Conservation (phyloP, 2,797 vertebrate genomes). For the Enteromius anoplus region DNA sequence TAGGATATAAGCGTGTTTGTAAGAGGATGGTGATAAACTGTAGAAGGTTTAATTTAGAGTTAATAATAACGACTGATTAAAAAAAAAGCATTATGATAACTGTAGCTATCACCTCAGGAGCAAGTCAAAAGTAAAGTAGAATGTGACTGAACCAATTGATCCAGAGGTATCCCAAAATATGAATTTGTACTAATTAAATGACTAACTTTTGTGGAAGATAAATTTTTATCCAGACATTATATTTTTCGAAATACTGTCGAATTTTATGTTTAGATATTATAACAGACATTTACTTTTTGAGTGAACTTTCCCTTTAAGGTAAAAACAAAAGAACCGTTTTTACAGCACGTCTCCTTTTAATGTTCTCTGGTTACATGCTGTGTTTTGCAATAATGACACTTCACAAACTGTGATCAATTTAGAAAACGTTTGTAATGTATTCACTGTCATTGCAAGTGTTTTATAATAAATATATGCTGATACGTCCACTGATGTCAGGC, state of each 20-base stretch:
- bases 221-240: background rate
- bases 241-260: background rate
- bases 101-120: background rate
- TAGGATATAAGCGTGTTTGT: constrained; percentile 1
- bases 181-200: background rate
- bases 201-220: background rate
- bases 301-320: background rate
- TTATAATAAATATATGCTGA: constrained; percentile 24
- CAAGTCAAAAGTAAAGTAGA: background rate
- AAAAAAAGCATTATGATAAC: background rate
- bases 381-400: constrained; percentile 8
- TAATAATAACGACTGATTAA: background rate
- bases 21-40: background rate
- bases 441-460: background rate
- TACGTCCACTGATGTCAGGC: constrained; percentile 20
- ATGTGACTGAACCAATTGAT: background rate
- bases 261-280: background rate
- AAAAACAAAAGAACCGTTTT: background rate
- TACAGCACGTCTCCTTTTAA: background rate
- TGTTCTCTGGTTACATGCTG: background rate
- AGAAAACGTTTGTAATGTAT: background rate
- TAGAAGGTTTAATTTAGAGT: background rate
- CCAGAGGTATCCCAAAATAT: background rate
- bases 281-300: background rate
- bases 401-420: background rate